Evolutionary conservation across 2,888 invertebrate genomes (phyloP).

Genomic region (Ectobius pallidus): DNA sequence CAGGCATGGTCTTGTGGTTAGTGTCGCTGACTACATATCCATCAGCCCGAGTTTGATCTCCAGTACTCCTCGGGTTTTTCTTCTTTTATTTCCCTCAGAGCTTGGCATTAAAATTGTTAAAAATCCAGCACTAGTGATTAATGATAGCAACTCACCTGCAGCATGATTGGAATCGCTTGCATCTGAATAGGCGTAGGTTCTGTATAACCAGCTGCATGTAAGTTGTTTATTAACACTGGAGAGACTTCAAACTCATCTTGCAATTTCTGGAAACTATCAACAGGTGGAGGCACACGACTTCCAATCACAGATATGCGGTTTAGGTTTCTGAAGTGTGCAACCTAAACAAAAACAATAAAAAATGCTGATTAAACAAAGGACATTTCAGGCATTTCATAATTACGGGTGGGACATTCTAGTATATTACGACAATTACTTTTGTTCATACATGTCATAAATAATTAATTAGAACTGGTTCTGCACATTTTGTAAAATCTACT

Average conservation of each 20-base stretch:
- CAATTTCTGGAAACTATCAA: slow-evolving; percentile 73
- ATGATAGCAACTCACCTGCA: slow-evolving; percentile 62
- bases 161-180: slow-evolving; percentile 89
- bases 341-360: slow-evolving; percentile 54
- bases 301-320: slow-evolving; percentile 82
- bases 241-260: slow-evolving; percentile 61
- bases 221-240: slow-evolving; percentile 68
- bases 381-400: slow-evolving; percentile 35
- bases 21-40: no score
- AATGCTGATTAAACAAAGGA: background rate
- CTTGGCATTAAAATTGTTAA: no score
- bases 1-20: no score
- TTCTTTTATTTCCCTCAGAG: no score
- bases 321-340: slow-evolving; percentile 75
- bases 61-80: no score
- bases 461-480: no score
- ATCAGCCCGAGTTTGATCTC: no score
- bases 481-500: no score
- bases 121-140: no score
- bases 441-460: no score
- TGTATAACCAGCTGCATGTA: slow-evolving; percentile 71
- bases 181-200: slow-evolving; percentile 90
- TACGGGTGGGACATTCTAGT: no score
- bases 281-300: slow-evolving; percentile 77
- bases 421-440: no score